Conservation (phyloP, 1,140 invertebrate species). For the Nylanderia fulva region DNA sequence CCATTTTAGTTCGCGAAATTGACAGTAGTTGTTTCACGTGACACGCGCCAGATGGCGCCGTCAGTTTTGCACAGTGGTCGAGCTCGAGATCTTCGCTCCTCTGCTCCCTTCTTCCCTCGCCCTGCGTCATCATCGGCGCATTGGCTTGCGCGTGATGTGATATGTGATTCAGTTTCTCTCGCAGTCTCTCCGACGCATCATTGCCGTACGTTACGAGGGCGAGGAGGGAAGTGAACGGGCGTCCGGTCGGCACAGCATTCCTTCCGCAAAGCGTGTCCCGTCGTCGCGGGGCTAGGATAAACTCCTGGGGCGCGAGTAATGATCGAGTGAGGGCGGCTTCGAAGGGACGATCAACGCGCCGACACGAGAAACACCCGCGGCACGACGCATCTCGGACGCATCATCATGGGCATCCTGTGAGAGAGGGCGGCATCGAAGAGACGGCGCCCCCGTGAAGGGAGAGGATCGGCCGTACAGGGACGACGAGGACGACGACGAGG, state of each 20-base stretch:
- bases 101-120: too few species aligned
- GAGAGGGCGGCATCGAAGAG: slow-evolving; percentile 33
- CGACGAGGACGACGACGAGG: slow-evolving; percentile 9
- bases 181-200: slow-evolving; percentile 60
- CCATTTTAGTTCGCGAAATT: too few species aligned
- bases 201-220: slow-evolving; percentile 41
- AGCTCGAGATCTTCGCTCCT: not conserved
- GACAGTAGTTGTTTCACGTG: too few species aligned
- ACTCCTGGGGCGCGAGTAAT: slow-evolving; percentile 34
- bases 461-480: not conserved
- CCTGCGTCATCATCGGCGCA: slow-evolving; percentile 5
- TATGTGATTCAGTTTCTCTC: slow-evolving; percentile 65
- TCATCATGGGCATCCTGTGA: slow-evolving; percentile 36
- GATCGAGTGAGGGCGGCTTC: slow-evolving; percentile 42
- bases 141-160: slow-evolving; percentile 49
- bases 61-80: not conserved
- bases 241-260: not conserved
- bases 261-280: not conserved
- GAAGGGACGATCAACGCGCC: not conserved
- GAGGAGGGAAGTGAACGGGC: slow-evolving; percentile 33
- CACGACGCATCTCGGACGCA: slow-evolving; percentile 1
- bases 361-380: not conserved
- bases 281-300: too few species aligned
- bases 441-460: not conserved
- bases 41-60: not conserved